These are phyloP conservation scores for Anoplolepis gracilipes DNA, from an alignment of 1,140 invertebrate species.

Conservation along the genomic window DNA sequence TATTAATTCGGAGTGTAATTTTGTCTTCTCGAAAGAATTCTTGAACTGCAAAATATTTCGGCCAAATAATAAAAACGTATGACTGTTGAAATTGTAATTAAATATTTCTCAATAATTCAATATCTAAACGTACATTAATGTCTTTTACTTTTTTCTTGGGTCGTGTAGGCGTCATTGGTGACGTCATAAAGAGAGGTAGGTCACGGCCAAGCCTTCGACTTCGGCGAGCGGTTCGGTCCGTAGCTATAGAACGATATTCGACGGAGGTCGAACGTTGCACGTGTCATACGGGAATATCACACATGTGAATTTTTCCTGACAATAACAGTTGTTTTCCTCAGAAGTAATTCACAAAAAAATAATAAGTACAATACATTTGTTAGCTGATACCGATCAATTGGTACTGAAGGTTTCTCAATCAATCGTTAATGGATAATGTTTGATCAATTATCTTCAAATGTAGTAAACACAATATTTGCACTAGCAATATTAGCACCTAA, in stretches of 20 bases:
- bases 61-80: background rate
- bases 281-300: constrained; percentile 33
- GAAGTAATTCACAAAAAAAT: constrained; percentile 37
- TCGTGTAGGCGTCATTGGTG: constrained; percentile 48
- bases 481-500: background rate
- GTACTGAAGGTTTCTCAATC: constrained; percentile 8
- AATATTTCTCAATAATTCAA: constrained; percentile 6
- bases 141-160: constrained; percentile 46
- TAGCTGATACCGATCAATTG: constrained; percentile 22
- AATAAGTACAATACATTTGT: background rate
- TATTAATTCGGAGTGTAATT: background rate
- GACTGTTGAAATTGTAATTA: background rate
- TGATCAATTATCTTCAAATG: constrained; percentile 15
- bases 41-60: background rate
- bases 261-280: constrained; percentile 58
- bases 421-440: constrained; percentile 18
- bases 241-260: constrained; percentile 33
- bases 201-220: constrained; percentile 73
- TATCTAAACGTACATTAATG: background rate
- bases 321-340: background rate
- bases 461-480: constrained; percentile 13
- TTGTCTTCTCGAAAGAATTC: background rate
- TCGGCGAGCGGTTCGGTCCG: constrained; percentile 58
- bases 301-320: background rate
- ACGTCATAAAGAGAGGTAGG: constrained; percentile 73